Base-by-base conservation (phyloP, 2,797 vertebrate genomes). In the Echiichthys vipera region DNA sequence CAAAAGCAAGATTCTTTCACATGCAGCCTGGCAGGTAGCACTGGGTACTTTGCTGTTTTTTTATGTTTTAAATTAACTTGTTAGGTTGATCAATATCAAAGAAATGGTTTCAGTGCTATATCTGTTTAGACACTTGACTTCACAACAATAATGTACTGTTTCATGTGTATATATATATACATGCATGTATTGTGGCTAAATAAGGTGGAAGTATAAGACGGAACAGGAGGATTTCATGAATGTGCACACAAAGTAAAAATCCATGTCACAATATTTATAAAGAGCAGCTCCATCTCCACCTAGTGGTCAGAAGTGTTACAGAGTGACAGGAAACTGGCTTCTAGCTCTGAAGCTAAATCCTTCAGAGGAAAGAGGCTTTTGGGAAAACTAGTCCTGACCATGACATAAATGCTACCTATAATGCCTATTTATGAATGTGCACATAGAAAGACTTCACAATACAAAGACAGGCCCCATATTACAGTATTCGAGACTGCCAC, bases 271-370 rank as follows among this genome's bases (percentile, higher is more conserved):
- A 5, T 72, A 68, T 69, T 65, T 54, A 32, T 84, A 57, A 62
- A 74, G 24, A 65, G 45, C 76, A 42, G 68, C 83, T 0, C 91
- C 90, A 84, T 78, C 91, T 0, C 91, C 90, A 84, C 77, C 91
- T 92, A 77, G 80, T 90, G 93, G 85, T 71, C 25, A 83, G 20
- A 78, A 8, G 4, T 40, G 22, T 46, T 36, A 67, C 6, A 45
- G 14, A 2, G 40, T 45, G 18, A 66, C 61, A 57, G 27, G 7
- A 30, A 53, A 18, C 32, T n/a, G n/a, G n/a, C n/a, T n/a, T n/a
- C n/a, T n/a, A n/a, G n/a, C n/a, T n/a, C n/a, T n/a, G n/a, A n/a
- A n/a, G n/a, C n/a, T n/a, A n/a, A n/a, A n/a, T n/a, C n/a, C n/a
- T n/a, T n/a, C n/a, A n/a, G n/a, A n/a, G n/a, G n/a, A 36, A 0